Base-by-base conservation (phyloP, 2,888 invertebrate species). In the Phalangium opilio region DNA sequence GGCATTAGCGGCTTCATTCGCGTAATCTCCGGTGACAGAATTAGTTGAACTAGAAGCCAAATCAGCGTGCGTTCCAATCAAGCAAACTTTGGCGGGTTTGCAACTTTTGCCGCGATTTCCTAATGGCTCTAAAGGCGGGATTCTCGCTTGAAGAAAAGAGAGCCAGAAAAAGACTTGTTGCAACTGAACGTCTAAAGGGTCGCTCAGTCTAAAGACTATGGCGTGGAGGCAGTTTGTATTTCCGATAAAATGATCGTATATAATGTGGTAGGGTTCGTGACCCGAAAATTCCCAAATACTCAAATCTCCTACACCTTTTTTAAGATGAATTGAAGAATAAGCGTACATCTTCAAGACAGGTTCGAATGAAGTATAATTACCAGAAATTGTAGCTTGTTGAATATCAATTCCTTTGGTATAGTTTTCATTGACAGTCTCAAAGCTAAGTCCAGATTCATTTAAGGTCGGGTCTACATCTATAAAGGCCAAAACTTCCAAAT, bases 201-300 rank as follows among this genome's bases (percentile, higher is more conserved):
- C 80, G 55, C 73, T 71, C 43, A 81, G 69, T 60, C 73, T 77
- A 65, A 80, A 79, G 43, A 79, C 70, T 50, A 83, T 71, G 27
- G 78, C 68, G 60, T 79, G 76, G 21, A 77, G 64, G 58, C 75
- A 75, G 60, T 70, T 69, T n/a, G 67, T 49, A 32, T 54, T 52
- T 48, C 76, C 75, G 34, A 83, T 71, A 60, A 81, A 79, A 60
- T 80, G 78, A 63, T 83, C 81, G 65, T 81, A 83, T 41, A 77
- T 66, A 44, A 73, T 69, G 58, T 75, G 71, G 65, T 80, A 83
- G 36, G 75, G 76, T 62, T 80, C 79, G 56, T 79, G 78, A 8
- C 83, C 82, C 39, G 81, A 80, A 61, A 81, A 79, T 61, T 82
- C 82, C 81, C 81, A 81, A 27, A 75, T 69, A 58, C 73, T 77